Percentiles rank a stretch among this genome's conserved stretches.
These are phyloP conservation scores for Drosophila leonis DNA, from an alignment of 2,888 invertebrate species.

Conservation along the genomic window DNA sequence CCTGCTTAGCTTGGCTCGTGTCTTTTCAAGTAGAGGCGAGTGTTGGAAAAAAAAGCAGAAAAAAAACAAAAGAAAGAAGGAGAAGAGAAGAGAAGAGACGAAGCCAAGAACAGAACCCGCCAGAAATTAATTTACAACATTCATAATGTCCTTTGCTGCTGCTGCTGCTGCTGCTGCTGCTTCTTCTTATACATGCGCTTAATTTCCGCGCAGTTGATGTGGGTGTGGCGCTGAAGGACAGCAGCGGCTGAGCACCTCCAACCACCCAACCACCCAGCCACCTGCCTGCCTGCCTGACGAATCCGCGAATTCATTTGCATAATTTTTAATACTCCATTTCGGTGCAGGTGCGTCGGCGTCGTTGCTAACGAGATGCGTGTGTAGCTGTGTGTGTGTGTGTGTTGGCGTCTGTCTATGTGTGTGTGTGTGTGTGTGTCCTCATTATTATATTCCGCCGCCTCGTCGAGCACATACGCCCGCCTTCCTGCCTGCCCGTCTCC, in stretches of 20 bases:
- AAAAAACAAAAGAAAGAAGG: background rate
- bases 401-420: conserved; percentile 21
- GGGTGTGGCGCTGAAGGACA: conserved; percentile 73
- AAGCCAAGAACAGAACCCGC: conserved; percentile 24
- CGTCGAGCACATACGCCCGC: conserved; percentile 59
- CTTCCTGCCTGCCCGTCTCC: conserved; percentile 12
- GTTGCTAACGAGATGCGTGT: conserved; percentile 57
- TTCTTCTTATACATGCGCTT: conserved; percentile 64
- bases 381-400: conserved; percentile 46
- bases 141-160: conserved; percentile 64
- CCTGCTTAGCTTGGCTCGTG: conserved; percentile 67
- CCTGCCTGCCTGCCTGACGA: conserved; percentile 41
- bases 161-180: conserved; percentile 14
- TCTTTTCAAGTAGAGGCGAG: conserved; percentile 62
- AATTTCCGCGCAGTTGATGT: conserved; percentile 71
- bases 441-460: conserved; percentile 77
- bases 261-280: conserved; percentile 16
- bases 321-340: conserved; percentile 85
- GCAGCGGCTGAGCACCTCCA: conserved; percentile 21
- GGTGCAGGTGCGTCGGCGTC: conserved; percentile 68
- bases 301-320: conserved; percentile 84
- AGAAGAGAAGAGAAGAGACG: background rate
- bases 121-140: conserved; percentile 77
- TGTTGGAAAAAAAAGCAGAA: background rate
- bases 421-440: conserved; percentile 64